These are phyloP conservation scores for Diaperis boleti DNA, from an alignment of 2,888 invertebrate species.

Conservation along the genomic window DNA sequence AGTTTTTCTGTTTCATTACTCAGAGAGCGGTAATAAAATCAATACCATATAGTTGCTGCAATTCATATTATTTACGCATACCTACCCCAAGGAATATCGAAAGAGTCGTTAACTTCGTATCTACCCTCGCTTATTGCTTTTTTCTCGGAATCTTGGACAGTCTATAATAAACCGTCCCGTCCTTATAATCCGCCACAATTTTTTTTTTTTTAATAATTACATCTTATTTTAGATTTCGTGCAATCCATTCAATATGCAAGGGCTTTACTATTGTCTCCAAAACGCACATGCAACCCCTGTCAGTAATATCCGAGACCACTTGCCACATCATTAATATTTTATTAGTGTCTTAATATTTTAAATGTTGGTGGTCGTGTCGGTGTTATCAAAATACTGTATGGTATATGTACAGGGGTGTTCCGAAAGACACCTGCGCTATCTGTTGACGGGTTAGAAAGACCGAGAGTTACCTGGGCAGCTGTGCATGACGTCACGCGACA, in stretches of 20 bases:
- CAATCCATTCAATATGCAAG: slow-evolving; percentile 28
- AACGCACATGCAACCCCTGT: slow-evolving; percentile 32
- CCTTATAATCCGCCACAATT: slow-evolving; percentile 4
- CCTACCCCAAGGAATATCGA: slow-evolving; percentile 1
- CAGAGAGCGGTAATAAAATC: not conserved
- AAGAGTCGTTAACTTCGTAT: not conserved
- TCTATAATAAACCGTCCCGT: not conserved
- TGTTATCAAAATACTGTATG: slow-evolving; percentile 16
- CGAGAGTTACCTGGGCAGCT: slow-evolving; percentile 49
- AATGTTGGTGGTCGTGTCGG: slow-evolving; percentile 6
- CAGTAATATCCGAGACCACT: slow-evolving; percentile 16
- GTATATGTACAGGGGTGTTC: slow-evolving; percentile 23
- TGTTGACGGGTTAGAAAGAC: slow-evolving; percentile 36
- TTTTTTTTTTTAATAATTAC: slow-evolving; percentile 4
- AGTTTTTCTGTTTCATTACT: not conserved
- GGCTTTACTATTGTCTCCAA: slow-evolving; percentile 34
- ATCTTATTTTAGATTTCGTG: slow-evolving; percentile 11
- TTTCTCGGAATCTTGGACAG: not conserved
- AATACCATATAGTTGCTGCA: not conserved
- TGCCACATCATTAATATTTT: slow-evolving; percentile 20
- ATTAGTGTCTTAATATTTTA: slow-evolving; percentile 31
- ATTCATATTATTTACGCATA: not conserved
- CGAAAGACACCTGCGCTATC: slow-evolving; percentile 40
- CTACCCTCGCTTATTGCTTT: not conserved
- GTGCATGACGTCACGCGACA: slow-evolving; percentile 49